Evolutionary conservation across 2,113 vertebrate genomes (phyloP).

Genomic region (Atherinomorus stipes): DNA sequence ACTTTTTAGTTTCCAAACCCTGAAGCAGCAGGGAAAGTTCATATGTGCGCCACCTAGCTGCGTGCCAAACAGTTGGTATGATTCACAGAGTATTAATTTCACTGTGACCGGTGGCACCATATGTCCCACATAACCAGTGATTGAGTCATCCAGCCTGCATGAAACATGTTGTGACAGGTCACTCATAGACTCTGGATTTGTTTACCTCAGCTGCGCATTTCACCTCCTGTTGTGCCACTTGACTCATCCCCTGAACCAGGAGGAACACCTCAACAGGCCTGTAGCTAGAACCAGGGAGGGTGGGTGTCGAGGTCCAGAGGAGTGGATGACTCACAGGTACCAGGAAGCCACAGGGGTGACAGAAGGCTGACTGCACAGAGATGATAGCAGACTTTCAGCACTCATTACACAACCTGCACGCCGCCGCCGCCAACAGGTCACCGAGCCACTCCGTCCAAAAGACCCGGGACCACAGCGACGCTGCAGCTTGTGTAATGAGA

Average conservation of each 20-base stretch:
- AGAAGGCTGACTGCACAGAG: conserved; percentile 27
- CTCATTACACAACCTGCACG: conserved; percentile 37
- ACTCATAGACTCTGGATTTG: conserved; percentile 52
- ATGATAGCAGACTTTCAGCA: conserved; percentile 33
- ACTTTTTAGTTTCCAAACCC: background rate
- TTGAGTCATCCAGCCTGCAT: conserved; percentile 62
- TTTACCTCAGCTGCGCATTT: conserved; percentile 63
- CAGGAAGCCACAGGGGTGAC: conserved; percentile 33
- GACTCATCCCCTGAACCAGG: conserved; percentile 66
- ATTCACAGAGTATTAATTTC: conserved; percentile 56
- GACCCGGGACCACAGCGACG: background rate
- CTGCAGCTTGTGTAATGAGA: conserved; percentile 23
- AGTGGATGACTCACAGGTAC: conserved; percentile 67
- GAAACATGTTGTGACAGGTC: conserved; percentile 76
- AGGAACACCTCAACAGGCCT: conserved; percentile 54
- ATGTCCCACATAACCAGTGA: conserved; percentile 61
- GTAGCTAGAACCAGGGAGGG: conserved; percentile 23
- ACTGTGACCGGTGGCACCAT: conserved; percentile 66
- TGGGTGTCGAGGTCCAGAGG: conserved; percentile 31
- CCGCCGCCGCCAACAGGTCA: background rate
- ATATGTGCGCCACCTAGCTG: conserved; percentile 26
- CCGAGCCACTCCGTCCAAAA: conserved; percentile 11
- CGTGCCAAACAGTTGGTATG: conserved; percentile 24
- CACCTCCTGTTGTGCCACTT: conserved; percentile 54
- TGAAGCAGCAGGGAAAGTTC: background rate